Evolutionary conservation across 2,113 vertebrate genomes (phyloP).

Genomic region (Psittacus erithacus): DNA sequence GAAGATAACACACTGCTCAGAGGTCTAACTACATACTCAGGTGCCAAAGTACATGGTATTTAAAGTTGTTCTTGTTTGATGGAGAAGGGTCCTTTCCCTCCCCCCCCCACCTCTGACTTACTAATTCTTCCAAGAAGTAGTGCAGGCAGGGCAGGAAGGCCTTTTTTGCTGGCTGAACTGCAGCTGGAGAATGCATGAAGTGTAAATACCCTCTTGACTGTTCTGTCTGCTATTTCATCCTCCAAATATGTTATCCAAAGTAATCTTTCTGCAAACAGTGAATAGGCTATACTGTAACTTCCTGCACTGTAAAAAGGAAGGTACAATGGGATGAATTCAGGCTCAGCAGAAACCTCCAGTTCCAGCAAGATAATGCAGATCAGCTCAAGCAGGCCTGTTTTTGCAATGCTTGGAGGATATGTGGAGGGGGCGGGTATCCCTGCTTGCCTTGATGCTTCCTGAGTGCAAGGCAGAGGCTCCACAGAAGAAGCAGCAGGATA

Average conservation of each 20-base stretch:
- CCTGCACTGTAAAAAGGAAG: not conserved
- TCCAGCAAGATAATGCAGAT: not conserved
- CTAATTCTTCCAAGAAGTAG: not conserved
- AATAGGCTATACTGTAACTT: not conserved
- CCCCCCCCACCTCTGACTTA: not conserved
- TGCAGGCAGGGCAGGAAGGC: not conserved
- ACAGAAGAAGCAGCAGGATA: not conserved
- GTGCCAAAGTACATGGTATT: not conserved
- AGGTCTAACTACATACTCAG: not conserved
- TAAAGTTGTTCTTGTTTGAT: not conserved
- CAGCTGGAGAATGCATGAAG: not conserved
- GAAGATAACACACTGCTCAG: not conserved
- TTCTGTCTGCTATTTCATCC: not conserved
- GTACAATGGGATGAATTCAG: not conserved
- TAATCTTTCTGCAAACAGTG: not conserved
- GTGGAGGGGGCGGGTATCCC: fast-evolving
- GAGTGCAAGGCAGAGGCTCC: not conserved
- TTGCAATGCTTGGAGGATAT: not conserved
- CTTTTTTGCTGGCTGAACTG: not conserved
- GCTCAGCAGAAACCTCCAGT: not conserved
- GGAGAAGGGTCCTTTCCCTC: not conserved
- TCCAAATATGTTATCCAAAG: not conserved
- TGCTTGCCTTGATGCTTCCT: not conserved
- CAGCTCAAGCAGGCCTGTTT: not conserved
- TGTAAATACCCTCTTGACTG: not conserved